Base-by-base conservation (phyloP, 2,888 invertebrate genomes). In the Carcina quercana region DNA sequence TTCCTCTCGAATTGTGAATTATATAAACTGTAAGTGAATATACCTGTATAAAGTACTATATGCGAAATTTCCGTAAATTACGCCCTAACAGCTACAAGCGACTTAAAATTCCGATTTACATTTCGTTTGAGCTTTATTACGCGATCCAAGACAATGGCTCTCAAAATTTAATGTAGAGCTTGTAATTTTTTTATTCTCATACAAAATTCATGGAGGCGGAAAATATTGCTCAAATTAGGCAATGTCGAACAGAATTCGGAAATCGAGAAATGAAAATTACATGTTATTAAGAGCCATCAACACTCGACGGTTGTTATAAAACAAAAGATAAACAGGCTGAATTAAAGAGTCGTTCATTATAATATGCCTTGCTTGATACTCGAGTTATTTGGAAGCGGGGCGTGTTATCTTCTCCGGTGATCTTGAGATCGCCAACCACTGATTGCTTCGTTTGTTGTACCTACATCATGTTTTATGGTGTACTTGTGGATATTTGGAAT, bases 201-300 rank as follows among this genome's bases (percentile, higher is more conserved):
- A 56, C 59, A 69, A 70, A 69, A 72, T 68, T 61, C 71, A 71
- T 55, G 67, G 59, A 59, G 59, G 64, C 64, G 57, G 57, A 66
- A 71, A 64, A 68, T 65, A 61, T 62, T 57, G 53, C 55, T 59
- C 56, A 54, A 71, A 73, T 78, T 76, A 73, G 70, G 58, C 59
- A 59, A 59, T 60, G 69, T 68, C 67, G 73, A 71, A 74, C 70
- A 70, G 49, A 68, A 64, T 71, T 76, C 67, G 70, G 71, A 75
- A 73, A 78, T 71, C 70, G 67, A 64, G 66, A 68, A 73, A 70
- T 61, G 59, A 50, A 78, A 82, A 83, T 83, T 73, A 76, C 55
- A 76, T 75, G 66, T 79, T 76, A 83, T 83, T 82, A 82, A 50
- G 54, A 67, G 61, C 70, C 79, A 78, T 79, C 80, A 79, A 79